Percentiles rank a stretch among this genome's conserved stretches.
Evolutionary conservation across 2,888 invertebrate genomes (phyloP).

Genomic region (Microctonus hyperodae): DNA sequence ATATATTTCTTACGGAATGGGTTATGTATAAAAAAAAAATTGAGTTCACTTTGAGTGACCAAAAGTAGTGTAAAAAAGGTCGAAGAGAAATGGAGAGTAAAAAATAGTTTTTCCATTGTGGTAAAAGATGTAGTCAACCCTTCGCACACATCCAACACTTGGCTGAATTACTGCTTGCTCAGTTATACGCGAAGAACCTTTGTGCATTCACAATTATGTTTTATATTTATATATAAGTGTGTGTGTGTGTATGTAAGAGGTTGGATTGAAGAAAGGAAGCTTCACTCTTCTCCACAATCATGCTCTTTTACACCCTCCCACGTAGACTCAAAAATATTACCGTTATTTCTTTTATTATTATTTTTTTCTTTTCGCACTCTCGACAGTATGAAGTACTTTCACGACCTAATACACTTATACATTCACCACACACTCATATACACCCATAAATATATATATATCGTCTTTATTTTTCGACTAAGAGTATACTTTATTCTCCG

Average conservation of each 20-base stretch:
- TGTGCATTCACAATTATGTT: slow-evolving; percentile 36
- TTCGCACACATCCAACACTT: slow-evolving; percentile 28
- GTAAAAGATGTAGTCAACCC: slow-evolving; percentile 26
- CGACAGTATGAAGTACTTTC: slow-evolving; percentile 31
- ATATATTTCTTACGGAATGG: too few species aligned
- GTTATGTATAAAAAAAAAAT: background rate
- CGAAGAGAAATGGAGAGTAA: slow-evolving; percentile 37
- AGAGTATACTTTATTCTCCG: slow-evolving; percentile 37
- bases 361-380: slow-evolving; percentile 30
- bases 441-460: slow-evolving; percentile 29
- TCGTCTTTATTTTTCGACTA: too few species aligned
- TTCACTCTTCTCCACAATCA: slow-evolving; percentile 11
- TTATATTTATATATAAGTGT: background rate
- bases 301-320: slow-evolving; percentile 11
- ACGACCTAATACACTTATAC: too few species aligned
- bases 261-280: slow-evolving; percentile 1
- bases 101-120: slow-evolving; percentile 37
- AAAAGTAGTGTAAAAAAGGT: slow-evolving; percentile 32
- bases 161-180: slow-evolving; percentile 34
- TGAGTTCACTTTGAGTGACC: slow-evolving; percentile 2
- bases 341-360: slow-evolving; percentile 28
- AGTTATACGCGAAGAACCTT: slow-evolving; percentile 29
- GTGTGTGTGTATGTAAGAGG: background rate
- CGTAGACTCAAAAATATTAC: background rate
- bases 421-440: background rate